These are phyloP conservation scores for Apamea monoglypha DNA, from an alignment of 2,888 invertebrate genomes.

Conservation along the genomic window DNA sequence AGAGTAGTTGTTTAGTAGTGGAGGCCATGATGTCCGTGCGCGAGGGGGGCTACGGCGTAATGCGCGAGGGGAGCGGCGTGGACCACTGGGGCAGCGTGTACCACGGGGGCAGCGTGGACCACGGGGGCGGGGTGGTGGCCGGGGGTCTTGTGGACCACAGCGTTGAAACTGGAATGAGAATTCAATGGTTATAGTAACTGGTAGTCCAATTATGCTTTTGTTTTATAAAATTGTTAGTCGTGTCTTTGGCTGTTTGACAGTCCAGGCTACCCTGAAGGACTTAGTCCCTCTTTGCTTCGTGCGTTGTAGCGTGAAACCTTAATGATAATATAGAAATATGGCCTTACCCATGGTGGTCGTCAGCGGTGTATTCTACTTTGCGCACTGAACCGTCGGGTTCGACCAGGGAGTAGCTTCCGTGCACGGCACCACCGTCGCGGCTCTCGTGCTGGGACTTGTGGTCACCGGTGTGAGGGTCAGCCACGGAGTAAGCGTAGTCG, in stretches of 20 bases:
- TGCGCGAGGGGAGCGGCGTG: constrained; percentile 80
- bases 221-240: not conserved
- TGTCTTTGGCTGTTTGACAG: not conserved
- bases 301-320: not conserved
- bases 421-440: constrained; percentile 91
- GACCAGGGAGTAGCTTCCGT: constrained; percentile 92
- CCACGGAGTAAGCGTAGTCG: constrained; percentile 91
- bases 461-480: constrained; percentile 91
- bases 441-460: constrained; percentile 91
- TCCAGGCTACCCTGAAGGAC: not conserved
- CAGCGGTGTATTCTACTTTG: constrained; percentile 92
- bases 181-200: not conserved
- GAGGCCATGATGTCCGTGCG: constrained; percentile 86
- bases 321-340: not conserved
- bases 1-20: constrained; percentile 81
- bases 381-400: constrained; percentile 92
- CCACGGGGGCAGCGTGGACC: constrained; percentile 80
- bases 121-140: constrained; percentile 87
- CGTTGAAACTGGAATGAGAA: constrained; percentile 86
- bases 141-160: constrained; percentile 88
- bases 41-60: constrained; percentile 75
- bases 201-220: too few species aligned
- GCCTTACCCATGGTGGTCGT: constrained; percentile 90
- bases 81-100: constrained; percentile 80
- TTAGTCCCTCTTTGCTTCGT: not conserved